Conservation (phyloP, 2,888 invertebrate species). For the Philhelius pedissequus region DNA sequence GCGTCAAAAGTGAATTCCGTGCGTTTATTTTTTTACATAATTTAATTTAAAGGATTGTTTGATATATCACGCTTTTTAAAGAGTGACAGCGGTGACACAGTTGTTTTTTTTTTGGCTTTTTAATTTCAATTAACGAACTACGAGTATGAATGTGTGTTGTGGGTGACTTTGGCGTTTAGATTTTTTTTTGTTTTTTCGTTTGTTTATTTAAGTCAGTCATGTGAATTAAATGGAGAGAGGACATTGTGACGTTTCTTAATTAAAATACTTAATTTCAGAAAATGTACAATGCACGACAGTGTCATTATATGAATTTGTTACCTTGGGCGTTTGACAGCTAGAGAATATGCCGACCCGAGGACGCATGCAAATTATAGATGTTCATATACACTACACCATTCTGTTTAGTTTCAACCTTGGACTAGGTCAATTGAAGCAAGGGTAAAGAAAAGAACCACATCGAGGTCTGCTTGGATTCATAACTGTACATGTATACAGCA, state of each 20-base stretch:
- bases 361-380: slow-evolving; percentile 33
- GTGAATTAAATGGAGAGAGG: neutral
- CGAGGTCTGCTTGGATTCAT: neutral
- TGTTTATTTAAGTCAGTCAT: slow-evolving; percentile 1
- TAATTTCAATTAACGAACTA: slow-evolving; percentile 41
- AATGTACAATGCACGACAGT: slow-evolving; percentile 11
- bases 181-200: neutral
- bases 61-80: neutral
- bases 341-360: neutral
- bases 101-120: neutral
- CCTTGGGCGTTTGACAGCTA: slow-evolving; percentile 37
- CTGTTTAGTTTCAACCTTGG: slow-evolving; percentile 30
- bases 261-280: slow-evolving; percentile 31
- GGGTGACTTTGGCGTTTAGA: neutral
- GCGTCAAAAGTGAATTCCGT: neutral
- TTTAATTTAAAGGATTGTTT: slow-evolving; percentile 6
- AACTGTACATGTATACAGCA: neutral
- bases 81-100: neutral
- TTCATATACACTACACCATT: neutral
- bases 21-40: neutral
- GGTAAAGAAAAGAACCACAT: neutral
- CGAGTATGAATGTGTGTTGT: neutral
- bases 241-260: slow-evolving; percentile 56
- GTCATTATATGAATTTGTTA: slow-evolving; percentile 18
- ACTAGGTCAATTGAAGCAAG: slow-evolving; percentile 38